Percentiles rank a stretch among this genome's conserved stretches.
Evolutionary conservation across 2,113 vertebrate genomes (phyloP).

Genomic region (Jacana jacana): DNA sequence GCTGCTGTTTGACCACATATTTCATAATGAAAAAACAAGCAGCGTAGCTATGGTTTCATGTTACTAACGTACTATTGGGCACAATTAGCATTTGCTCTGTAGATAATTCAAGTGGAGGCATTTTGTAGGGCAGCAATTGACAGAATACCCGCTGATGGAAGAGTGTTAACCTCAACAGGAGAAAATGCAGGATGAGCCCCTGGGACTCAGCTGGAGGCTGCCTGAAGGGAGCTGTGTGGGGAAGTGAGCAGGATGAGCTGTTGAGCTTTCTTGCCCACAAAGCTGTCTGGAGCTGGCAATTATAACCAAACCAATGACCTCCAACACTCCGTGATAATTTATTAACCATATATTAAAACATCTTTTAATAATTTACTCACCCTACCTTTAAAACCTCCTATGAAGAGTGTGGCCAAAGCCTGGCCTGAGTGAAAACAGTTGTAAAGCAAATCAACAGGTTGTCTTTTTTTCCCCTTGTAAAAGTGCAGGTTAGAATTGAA

Average conservation of each 20-base stretch:
- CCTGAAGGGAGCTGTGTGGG: neutral
- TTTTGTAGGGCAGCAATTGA: neutral
- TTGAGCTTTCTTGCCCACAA: neutral
- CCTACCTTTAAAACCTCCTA: neutral
- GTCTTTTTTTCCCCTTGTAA: neutral
- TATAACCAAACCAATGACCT: neutral
- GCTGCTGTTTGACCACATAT: neutral
- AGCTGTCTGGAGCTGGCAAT: neutral
- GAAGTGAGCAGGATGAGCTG: neutral
- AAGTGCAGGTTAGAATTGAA: neutral
- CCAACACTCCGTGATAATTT: neutral
- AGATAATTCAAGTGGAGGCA: neutral
- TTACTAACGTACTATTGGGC: neutral
- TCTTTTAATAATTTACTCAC: slow-evolving; percentile 25
- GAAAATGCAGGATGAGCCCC: neutral
- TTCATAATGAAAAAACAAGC: neutral
- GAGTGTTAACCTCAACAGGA: neutral
- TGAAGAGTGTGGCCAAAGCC: neutral
- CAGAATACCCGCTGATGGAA: neutral
- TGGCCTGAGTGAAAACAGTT: neutral
- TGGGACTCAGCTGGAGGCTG: neutral
- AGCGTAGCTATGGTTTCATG: neutral
- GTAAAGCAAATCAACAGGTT: neutral
- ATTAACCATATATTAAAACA: slow-evolving; percentile 20
- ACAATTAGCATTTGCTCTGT: neutral